phyloP scores from a whole-genome alignment of 2,888 invertebrate species.

The Malthinus flaveolus region DNA sequence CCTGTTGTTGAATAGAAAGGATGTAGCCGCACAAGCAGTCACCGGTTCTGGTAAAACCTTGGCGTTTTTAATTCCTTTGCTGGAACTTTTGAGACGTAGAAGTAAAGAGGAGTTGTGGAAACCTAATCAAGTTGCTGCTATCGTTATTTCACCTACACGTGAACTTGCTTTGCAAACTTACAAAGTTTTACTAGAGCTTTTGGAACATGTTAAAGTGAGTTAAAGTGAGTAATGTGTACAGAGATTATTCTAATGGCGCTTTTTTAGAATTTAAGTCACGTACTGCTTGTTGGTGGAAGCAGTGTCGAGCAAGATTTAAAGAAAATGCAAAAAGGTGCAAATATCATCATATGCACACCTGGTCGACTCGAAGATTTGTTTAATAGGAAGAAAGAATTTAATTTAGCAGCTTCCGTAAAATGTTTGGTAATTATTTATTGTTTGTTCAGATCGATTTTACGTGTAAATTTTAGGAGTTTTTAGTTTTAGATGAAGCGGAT shows the following conservation, averaged over 20 bases:
- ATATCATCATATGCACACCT: constrained; percentile 93
- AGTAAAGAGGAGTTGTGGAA: constrained; percentile 66
- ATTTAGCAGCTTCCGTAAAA: constrained; percentile 73
- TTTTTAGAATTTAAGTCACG: constrained; percentile 56
- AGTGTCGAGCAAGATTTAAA: constrained; percentile 76
- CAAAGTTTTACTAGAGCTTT: constrained; percentile 62
- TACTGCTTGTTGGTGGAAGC: constrained; percentile 81
- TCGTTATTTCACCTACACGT: constrained; percentile 93
- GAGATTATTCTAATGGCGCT: constrained; percentile 11
- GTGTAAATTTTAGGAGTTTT: constrained; percentile 69
- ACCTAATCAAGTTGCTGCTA: constrained; percentile 78
- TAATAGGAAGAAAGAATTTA: constrained; percentile 69
- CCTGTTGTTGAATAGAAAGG: constrained; percentile 84
- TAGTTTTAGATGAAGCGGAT: constrained; percentile 97
- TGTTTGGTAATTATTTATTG: constrained; percentile 64
- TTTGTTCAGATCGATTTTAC: neutral
- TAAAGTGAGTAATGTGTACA: neutral
- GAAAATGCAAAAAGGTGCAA: constrained; percentile 70
- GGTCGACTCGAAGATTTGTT: constrained; percentile 89
- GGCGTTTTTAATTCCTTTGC: constrained; percentile 89
- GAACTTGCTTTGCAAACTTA: constrained; percentile 92
- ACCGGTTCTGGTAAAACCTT: constrained; percentile 97
- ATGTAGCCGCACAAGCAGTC: constrained; percentile 97
- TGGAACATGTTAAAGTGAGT: constrained; percentile 55
- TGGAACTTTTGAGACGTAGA: constrained; percentile 78